These are phyloP conservation scores for Drosophila quadrilineata DNA, from an alignment of 1,140 invertebrate species.

Conservation along the genomic window DNA sequence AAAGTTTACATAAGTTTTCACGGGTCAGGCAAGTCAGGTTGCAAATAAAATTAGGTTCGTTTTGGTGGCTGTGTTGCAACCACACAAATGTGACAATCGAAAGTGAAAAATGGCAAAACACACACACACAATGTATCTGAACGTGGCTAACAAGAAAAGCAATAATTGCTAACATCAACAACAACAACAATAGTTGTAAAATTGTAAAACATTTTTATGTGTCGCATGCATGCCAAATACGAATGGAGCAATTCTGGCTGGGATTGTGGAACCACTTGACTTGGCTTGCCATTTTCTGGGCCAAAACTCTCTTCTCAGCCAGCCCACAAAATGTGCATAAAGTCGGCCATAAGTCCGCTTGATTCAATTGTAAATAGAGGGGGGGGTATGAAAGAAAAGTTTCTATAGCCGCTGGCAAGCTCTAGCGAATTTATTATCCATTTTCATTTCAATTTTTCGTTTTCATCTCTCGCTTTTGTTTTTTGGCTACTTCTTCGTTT, in stretches of 20 bases:
- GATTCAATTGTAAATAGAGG: constrained; percentile 71
- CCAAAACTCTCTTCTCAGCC: too few relatives aligned
- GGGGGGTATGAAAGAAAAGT: constrained; percentile 47
- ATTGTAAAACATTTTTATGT: constrained; percentile 36
- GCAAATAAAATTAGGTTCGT: too few relatives aligned
- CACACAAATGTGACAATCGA: constrained; percentile 23
- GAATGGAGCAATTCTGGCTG: constrained; percentile 19
- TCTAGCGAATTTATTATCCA: constrained; percentile 5
- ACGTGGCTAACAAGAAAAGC: constrained; percentile 27
- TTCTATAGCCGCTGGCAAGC: constrained; percentile 33
- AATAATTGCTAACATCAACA: constrained; percentile 22
- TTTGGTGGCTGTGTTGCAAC: constrained; percentile 29
- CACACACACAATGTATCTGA: constrained; percentile 8
- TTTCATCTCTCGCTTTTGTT: too few relatives aligned
- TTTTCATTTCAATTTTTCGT: constrained; percentile 11
- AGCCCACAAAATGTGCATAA: not conserved
- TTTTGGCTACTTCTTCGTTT: too few relatives aligned
- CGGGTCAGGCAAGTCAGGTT: too few relatives aligned
- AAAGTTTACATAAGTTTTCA: too few relatives aligned
- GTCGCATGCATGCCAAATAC: constrained; percentile 32
- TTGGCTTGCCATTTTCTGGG: too few relatives aligned
- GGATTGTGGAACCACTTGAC: not conserved
- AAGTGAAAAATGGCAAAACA: constrained; percentile 37
- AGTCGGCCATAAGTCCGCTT: constrained; percentile 14
- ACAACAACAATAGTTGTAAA: constrained; percentile 2